Evolutionary conservation across 2,113 vertebrate genomes (phyloP).

Genomic region (Chrysochloris asiatica): DNA sequence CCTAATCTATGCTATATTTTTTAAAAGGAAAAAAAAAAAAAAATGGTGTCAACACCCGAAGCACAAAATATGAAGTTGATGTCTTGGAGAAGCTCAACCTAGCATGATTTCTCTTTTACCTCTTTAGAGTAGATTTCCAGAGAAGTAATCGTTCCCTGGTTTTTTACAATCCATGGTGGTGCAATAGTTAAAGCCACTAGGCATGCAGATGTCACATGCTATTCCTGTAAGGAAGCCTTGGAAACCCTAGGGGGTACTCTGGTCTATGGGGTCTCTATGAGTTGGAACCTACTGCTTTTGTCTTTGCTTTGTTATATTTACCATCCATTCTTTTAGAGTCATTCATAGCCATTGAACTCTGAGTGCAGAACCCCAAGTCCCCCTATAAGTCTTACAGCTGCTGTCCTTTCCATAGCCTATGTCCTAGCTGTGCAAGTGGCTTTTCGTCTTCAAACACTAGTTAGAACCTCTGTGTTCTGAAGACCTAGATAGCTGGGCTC

Average conservation of each 20-base stretch:
- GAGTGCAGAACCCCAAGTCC: neutral
- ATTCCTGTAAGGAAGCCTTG: too few species aligned
- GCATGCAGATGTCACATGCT: too few species aligned
- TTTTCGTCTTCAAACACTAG: constrained; percentile 51
- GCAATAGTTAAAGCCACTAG: too few species aligned
- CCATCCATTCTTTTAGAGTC: constrained; percentile 21
- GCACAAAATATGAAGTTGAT: neutral
- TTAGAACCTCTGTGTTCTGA: constrained; percentile 39
- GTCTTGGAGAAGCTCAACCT: neutral
- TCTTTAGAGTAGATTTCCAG: constrained; percentile 12
- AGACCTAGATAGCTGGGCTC: constrained; percentile 2
- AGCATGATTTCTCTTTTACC: neutral
- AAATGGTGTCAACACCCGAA: neutral
- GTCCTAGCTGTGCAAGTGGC: constrained; percentile 16
- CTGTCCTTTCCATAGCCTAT: constrained; percentile 8
- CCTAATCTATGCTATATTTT: neutral
- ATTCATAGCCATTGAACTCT: constrained; percentile 27
- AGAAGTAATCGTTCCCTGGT: too few species aligned
- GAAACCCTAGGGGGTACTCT: too few species aligned
- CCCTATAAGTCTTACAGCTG: neutral
- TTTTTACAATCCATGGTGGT: too few species aligned
- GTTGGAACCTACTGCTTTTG: too few species aligned
- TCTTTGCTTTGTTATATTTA: neutral
- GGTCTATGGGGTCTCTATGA: too few species aligned
- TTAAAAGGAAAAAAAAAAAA: neutral